phyloP scores from a whole-genome alignment of 2,113 vertebrate genomes.

The human (Homo sapiens) region GRCh38 chr9:77404001-77404500 shows the following conservation, averaged over 20 bases:
- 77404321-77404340: constrained; percentile 4
- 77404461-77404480: neutral
- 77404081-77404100: neutral
- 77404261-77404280: neutral
- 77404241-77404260: neutral
- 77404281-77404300: neutral
- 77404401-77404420: neutral
- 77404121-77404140: neutral
- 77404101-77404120: neutral
- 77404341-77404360: neutral
- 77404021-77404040: neutral
- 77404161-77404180: neutral
- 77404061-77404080: neutral
- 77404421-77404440: neutral
- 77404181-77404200: neutral
- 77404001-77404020: neutral
- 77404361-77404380: neutral
- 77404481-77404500: neutral
- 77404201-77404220: neutral
- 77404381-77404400: neutral
- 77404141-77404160: neutral
- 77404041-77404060: neutral
- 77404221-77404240: neutral
- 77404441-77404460: neutral
- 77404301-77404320: neutral